Evolutionary conservation across 1,140 invertebrate genomes (phyloP), one percentile per base, ranked within the genome.

Genomic region (Drosophila micromelanica): DNA sequence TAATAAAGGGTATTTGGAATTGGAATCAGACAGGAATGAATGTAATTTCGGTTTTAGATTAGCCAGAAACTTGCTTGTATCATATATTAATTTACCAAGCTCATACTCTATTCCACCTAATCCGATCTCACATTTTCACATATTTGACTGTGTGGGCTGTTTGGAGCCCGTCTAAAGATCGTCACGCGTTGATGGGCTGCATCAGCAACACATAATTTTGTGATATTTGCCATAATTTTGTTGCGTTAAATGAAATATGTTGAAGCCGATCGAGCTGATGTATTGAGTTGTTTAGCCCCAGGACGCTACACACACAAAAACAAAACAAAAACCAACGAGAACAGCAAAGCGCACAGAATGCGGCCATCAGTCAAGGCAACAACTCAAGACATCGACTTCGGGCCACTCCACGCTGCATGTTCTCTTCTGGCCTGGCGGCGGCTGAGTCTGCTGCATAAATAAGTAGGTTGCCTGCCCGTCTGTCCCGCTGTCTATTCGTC

Each of bases 271-370:
- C 57, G 51, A 54, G 67, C 82, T 85, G 74, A 85, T 87, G 69
- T 81, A 85, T 85, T 85, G 82, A 85, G 80, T 85, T 85, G 80
- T 85, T 85, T 85, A 77, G 80, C 80, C 82, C 51, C 82, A 85
- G 80, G 80, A 85, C 62, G 61, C 74, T 15, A 42, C 48, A 23
- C n/a, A n/a, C n/a, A n/a, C 8, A 79, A 45, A 42, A 68, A 61
- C 38, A 59, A 17, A 55, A 56, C 17, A 4, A 43, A 13, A n/a
- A n/a, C n/a, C n/a, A n/a, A n/a, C n/a, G n/a, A n/a, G n/a, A n/a
- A n/a, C 17, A 1, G 43, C 17, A 20, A 15, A 46, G 46, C 23
- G 46, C 12, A 54, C 61, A 84, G 76, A 84, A 84, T 64, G 80
- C 75, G 81, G 78, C 80, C 77, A 85, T 85, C 80, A 77, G 78